Evolutionary conservation across 30 jellyfish, hydroid and myxozoan species (phyloP).

Genomic region (Nemopilema nomurai): DNA sequence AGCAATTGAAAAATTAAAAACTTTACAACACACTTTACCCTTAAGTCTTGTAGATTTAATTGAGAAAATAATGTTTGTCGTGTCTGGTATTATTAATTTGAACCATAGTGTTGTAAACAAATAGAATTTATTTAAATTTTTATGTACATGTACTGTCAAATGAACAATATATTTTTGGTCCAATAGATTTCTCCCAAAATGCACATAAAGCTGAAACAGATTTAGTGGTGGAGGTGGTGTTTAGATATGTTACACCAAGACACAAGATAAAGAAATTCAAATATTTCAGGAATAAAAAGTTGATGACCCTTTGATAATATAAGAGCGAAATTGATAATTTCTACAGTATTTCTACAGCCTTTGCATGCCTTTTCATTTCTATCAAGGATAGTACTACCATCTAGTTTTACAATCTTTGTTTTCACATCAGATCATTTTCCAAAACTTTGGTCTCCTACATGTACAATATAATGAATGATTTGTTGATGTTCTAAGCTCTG

Average conservation of each 20-base stretch:
- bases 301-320: neutral
- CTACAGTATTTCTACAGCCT: neutral
- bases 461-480: neutral
- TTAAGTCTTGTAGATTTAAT: neutral
- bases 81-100: neutral
- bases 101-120: neutral
- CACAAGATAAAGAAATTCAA: neutral
- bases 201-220: neutral
- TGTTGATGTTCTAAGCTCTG: neutral
- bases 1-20: neutral
- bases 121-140: too few relatives aligned
- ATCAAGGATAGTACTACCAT: neutral
- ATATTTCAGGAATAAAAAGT: neutral
- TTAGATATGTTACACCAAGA: neutral
- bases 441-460: neutral
- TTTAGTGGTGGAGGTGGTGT: neutral
- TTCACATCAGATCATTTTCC: neutral
- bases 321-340: neutral
- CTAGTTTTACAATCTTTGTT: neutral
- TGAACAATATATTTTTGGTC: neutral
- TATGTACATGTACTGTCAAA: neutral
- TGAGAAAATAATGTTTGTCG: neutral
- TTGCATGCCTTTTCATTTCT: neutral
- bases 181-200: neutral
- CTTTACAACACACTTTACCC: neutral